Evolutionary conservation across 2,113 vertebrate genomes (phyloP).

Genomic region (Zootoca vivipara): DNA sequence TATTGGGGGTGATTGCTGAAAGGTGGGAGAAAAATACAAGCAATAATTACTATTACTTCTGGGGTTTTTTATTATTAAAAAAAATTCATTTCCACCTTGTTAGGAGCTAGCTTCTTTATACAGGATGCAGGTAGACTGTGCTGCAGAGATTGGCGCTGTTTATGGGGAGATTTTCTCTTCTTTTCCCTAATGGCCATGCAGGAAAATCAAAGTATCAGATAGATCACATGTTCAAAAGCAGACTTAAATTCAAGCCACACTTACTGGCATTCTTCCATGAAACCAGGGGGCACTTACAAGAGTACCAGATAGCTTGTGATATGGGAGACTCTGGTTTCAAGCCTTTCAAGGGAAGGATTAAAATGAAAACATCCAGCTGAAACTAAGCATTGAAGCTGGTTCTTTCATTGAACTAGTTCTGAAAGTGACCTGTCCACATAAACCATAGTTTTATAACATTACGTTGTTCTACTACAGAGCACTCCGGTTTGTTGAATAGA

Average conservation of each 20-base stretch:
- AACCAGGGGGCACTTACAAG: constrained; percentile 11
- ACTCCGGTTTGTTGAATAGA: neutral
- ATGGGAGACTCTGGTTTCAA: neutral
- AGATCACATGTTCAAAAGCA: constrained; percentile 27
- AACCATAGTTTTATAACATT: neutral
- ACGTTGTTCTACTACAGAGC: neutral
- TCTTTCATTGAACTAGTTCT: neutral
- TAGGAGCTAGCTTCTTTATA: neutral
- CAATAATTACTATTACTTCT: neutral
- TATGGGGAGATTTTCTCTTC: constrained; percentile 33
- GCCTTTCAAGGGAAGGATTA: constrained; percentile 16
- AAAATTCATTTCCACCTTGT: constrained; percentile 29
- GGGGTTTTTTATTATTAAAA: constrained; percentile 1
- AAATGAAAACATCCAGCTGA: neutral
- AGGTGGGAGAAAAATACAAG: neutral
- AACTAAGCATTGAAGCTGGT: neutral
- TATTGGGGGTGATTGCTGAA: neutral
- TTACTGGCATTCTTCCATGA: constrained; percentile 24
- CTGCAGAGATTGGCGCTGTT: constrained; percentile 61
- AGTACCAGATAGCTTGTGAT: constrained; percentile 10
- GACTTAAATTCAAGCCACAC: constrained; percentile 28
- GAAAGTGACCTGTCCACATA: neutral
- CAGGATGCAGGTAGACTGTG: constrained; percentile 57
- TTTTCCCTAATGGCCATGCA: constrained; percentile 3
- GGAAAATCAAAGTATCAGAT: constrained; percentile 28